Conservation (phyloP, 2,888 invertebrate genomes). For the Trichogramma evanescens region DNA sequence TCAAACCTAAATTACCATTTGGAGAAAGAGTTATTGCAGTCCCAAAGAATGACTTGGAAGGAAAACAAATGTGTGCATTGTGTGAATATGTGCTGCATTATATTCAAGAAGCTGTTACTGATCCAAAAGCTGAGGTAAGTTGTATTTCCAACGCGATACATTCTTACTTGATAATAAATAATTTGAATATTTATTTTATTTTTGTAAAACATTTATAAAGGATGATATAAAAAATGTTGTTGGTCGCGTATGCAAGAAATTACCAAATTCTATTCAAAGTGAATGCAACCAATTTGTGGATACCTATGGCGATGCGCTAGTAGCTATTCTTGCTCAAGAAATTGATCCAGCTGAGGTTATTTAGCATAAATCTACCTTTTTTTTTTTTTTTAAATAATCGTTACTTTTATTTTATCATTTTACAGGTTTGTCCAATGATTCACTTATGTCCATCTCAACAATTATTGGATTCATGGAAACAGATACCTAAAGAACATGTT, state of each 20-base stretch:
- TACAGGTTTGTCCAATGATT: conserved; percentile 64
- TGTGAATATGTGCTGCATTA: conserved; percentile 80
- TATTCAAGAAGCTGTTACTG: conserved; percentile 65
- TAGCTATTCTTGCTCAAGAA: conserved; percentile 71
- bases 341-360: conserved; percentile 67
- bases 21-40: conserved; percentile 18
- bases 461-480: conserved; percentile 41
- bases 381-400: conserved; percentile 4
- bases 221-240: conserved; percentile 62
- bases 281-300: conserved; percentile 71
- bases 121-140: conserved; percentile 60
- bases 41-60: conserved; percentile 39
- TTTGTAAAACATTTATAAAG: conserved; percentile 42
- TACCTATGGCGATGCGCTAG: conserved; percentile 71
- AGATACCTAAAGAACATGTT: conserved; percentile 48
- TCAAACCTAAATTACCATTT: neutral
- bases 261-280: conserved; percentile 57
- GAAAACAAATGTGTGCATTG: conserved; percentile 61
- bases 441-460: conserved; percentile 59
- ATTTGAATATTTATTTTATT: neutral
- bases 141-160: neutral
- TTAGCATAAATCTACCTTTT: conserved; percentile 17
- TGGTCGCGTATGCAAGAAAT: conserved; percentile 60
- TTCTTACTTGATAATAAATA: neutral
- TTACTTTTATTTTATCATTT: conserved; percentile 2